These are phyloP conservation scores for Trachymyrmex septentrionalis DNA, from an alignment of 1,140 invertebrate species.

Conservation along the genomic window DNA sequence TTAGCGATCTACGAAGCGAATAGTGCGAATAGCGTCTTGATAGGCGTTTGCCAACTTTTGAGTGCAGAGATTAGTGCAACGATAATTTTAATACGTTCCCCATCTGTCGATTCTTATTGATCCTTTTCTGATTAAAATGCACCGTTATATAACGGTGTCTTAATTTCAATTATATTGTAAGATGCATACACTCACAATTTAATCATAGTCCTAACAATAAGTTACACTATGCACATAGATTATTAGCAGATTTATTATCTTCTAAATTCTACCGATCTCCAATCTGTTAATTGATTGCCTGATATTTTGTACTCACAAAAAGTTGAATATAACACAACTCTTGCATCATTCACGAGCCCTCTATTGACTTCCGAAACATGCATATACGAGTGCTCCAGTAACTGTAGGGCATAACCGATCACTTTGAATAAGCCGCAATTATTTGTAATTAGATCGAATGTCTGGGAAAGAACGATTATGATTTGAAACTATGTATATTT, in stretches of 20 bases:
- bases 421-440: slow-evolving; percentile 51
- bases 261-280: neutral
- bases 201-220: neutral
- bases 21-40: slow-evolving; percentile 23
- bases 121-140: slow-evolving; percentile 42
- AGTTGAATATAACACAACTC: neutral
- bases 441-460: slow-evolving; percentile 34
- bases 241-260: neutral
- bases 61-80: slow-evolving; percentile 53
- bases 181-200: neutral
- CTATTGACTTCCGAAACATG: neutral
- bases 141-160: slow-evolving; percentile 53
- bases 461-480: neutral
- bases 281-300: slow-evolving; percentile 6
- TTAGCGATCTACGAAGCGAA: slow-evolving; percentile 53
- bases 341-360: slow-evolving; percentile 23
- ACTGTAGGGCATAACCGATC: neutral
- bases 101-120: slow-evolving; percentile 58
- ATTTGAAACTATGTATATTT: slow-evolving; percentile 16
- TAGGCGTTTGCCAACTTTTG: neutral
- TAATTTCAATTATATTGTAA: slow-evolving; percentile 56
- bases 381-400: neutral
- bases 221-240: neutral
- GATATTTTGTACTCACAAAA: neutral
- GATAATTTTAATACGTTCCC: slow-evolving; percentile 24